Evolutionary conservation across 2,797 vertebrate genomes (phyloP).

Genomic region (Pampus argenteus): DNA sequence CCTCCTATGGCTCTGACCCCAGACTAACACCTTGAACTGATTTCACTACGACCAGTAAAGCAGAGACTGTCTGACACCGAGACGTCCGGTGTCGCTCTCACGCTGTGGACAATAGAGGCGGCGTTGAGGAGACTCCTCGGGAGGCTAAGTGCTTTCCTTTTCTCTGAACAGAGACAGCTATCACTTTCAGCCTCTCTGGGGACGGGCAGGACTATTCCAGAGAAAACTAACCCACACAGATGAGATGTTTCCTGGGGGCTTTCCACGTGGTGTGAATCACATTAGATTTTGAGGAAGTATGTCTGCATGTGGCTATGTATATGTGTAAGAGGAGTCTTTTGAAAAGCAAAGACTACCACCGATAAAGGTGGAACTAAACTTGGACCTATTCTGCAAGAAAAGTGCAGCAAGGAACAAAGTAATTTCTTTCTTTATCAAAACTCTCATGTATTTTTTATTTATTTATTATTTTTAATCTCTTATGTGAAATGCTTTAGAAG

Average conservation of each 20-base stretch:
- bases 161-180: conserved; percentile 44
- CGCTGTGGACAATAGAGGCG: conserved; percentile 20
- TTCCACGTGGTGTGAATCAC: conserved; percentile 27
- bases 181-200: conserved; percentile 43
- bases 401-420: neutral
- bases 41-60: conserved; percentile 31
- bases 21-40: conserved; percentile 38
- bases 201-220: conserved; percentile 22
- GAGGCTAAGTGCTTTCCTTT: conserved; percentile 67
- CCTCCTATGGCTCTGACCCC: conserved; percentile 24
- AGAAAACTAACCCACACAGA: conserved; percentile 34
- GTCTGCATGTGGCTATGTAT: neutral
- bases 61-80: conserved; percentile 24
- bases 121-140: conserved; percentile 27
- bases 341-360: neutral
- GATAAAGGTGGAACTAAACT: conserved; percentile 1
- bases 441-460: neutral
- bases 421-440: neutral
- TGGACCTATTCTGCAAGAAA: neutral
- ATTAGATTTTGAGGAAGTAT: conserved; percentile 1
- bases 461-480: no score
- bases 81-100: conserved; percentile 31
- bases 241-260: conserved; percentile 27
- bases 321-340: conserved; percentile 12
- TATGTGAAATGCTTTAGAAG: neutral